Conservation (phyloP, 2,797 vertebrate genomes). For the Simalia tracyae region DNA sequence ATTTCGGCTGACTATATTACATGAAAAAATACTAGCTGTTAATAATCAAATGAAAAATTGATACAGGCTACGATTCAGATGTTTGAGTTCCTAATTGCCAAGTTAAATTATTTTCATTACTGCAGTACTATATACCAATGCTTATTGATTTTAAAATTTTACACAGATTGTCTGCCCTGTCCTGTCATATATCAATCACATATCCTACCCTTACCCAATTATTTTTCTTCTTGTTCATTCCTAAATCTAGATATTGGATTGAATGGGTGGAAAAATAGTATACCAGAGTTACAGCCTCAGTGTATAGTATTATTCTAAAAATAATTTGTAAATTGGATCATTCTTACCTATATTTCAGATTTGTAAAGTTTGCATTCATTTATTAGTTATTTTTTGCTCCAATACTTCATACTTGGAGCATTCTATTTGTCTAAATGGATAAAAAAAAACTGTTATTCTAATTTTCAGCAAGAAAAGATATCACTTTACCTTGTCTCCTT, state of each 20-base stretch:
- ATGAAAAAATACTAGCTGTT: conserved; percentile 44
- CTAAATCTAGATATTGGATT: not conserved
- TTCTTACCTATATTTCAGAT: no score
- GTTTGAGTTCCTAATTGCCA: conserved; percentile 5
- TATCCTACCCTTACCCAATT: not conserved
- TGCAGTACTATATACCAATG: not conserved
- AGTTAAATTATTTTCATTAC: not conserved
- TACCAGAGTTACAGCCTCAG: no score
- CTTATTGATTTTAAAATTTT: not conserved
- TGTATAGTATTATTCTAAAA: no score
- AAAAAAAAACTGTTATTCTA: no score
- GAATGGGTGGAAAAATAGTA: not conserved
- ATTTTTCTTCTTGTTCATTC: not conserved
- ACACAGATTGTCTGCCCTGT: not conserved
- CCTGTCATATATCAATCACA: not conserved
- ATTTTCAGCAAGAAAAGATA: no score
- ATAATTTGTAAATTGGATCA: no score
- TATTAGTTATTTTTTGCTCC: no score
- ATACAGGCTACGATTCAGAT: not conserved
- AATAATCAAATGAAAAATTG: conserved; percentile 43
- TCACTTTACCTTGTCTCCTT: no score
- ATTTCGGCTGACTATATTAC: conserved; percentile 50
- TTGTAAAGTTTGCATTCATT: no score
- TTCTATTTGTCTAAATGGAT: no score
- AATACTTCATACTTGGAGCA: no score